Evolutionary conservation across 2,797 vertebrate genomes (phyloP).

Genomic region (Champsocephalus esox): DNA sequence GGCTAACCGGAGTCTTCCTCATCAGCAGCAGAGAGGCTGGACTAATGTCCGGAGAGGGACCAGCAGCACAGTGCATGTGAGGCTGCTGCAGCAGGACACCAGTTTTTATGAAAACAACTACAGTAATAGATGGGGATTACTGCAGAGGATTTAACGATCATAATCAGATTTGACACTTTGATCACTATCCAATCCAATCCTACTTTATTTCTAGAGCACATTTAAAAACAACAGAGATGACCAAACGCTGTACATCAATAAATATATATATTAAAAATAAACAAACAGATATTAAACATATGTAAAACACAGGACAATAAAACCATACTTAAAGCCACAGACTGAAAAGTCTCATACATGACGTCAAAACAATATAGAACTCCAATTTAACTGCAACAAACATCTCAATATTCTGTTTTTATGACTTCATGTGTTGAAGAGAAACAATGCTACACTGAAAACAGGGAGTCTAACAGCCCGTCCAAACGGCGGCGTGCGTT

Average conservation of each 20-base stretch:
- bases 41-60: slow-evolving; percentile 26
- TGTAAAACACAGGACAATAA: too few species aligned
- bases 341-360: too few species aligned
- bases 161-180: background rate
- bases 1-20: slow-evolving; percentile 25
- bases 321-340: too few species aligned
- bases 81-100: slow-evolving; percentile 8
- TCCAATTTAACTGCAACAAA: background rate
- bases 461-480: background rate
- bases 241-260: too few species aligned
- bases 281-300: too few species aligned
- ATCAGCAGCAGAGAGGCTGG: slow-evolving; percentile 13
- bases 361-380: too few species aligned
- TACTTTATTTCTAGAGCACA: too few species aligned
- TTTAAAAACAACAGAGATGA: too few species aligned
- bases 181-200: background rate
- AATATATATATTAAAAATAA: too few species aligned
- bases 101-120: slow-evolving; percentile 5
- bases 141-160: background rate
- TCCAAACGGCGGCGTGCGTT: too few species aligned
- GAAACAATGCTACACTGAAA: slow-evolving; percentile 10
- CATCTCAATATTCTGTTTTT: slow-evolving; percentile 2
- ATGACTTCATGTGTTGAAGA: slow-evolving; percentile 4
- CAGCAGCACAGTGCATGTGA: slow-evolving; percentile 1
- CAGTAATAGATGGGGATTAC: background rate